These are phyloP conservation scores for Anthophora plumipes DNA, from an alignment of 2,888 invertebrate genomes.

Conservation along the genomic window DNA sequence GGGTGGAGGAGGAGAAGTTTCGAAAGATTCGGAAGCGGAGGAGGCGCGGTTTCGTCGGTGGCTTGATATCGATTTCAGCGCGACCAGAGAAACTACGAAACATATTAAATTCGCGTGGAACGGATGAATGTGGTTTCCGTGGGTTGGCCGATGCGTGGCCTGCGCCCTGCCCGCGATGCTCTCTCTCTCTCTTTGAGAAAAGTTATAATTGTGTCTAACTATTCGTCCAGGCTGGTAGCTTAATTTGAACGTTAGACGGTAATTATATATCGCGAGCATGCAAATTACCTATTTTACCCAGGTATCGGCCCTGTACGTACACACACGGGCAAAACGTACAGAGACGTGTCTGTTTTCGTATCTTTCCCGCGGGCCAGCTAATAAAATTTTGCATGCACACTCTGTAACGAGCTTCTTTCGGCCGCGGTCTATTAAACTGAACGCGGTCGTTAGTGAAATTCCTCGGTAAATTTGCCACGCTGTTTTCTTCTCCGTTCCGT, in stretches of 20 bases:
- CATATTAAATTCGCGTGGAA: slow-evolving; percentile 31
- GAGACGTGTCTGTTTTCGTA: neutral
- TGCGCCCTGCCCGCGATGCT: slow-evolving; percentile 24
- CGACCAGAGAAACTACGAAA: slow-evolving; percentile 4
- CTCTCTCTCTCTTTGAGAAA: slow-evolving; percentile 30
- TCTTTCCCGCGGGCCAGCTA: slow-evolving; percentile 20
- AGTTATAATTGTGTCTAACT: slow-evolving; percentile 67
- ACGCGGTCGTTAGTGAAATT: slow-evolving; percentile 43
- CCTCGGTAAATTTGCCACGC: slow-evolving; percentile 13
- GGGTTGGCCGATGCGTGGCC: neutral
- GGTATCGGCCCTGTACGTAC: neutral
- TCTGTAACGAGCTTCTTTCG: slow-evolving; percentile 40
- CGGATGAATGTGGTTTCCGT: slow-evolving; percentile 16
- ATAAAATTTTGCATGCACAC: slow-evolving; percentile 41
- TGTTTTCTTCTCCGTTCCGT: slow-evolving; percentile 8
- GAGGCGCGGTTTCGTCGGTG: neutral
- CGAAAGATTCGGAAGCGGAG: neutral
- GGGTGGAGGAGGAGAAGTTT: neutral
- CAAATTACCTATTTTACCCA: slow-evolving; percentile 56
- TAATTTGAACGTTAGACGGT: slow-evolving; percentile 65
- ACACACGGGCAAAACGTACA: too few relatives aligned
- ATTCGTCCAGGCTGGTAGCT: slow-evolving; percentile 55
- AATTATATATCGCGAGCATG: slow-evolving; percentile 62
- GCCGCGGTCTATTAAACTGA: slow-evolving; percentile 44
- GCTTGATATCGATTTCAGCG: slow-evolving; percentile 17